Percentiles rank a stretch among this genome's conserved stretches.
Evolutionary conservation across 2,888 invertebrate genomes (phyloP).

Genomic region (Eilema griseolum): DNA sequence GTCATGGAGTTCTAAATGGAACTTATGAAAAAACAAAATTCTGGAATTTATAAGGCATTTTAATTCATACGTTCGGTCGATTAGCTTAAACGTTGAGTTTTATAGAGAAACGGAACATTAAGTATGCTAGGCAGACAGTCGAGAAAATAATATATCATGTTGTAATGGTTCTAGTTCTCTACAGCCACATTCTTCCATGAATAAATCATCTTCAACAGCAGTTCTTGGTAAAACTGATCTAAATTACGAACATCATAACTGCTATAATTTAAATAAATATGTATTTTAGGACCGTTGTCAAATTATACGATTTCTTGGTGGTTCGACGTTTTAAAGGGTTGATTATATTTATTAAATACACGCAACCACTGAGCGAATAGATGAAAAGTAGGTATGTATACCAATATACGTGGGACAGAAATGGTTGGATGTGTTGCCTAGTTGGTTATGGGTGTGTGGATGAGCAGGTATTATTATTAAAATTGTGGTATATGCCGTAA

Average conservation of each 20-base stretch:
- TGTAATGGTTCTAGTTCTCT: neutral
- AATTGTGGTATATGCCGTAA: neutral
- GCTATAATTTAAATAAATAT: conserved; percentile 35
- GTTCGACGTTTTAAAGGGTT: conserved; percentile 24
- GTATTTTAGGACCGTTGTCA: conserved; percentile 28
- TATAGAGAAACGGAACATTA: neutral
- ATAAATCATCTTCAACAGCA: neutral
- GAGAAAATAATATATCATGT: neutral
- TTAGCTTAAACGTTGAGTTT: neutral
- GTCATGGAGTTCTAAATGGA: too few relatives aligned
- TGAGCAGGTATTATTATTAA: too few relatives aligned
- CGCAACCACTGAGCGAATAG: conserved; percentile 44
- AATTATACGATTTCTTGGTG: conserved; percentile 43
- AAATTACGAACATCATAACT: conserved; percentile 24
- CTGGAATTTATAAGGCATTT: neutral
- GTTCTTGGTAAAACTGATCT: conserved; percentile 25
- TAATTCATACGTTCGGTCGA: neutral
- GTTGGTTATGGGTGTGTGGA: too few relatives aligned
- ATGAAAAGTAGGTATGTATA: conserved; percentile 33
- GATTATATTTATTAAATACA: conserved; percentile 47
- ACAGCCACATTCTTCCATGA: neutral
- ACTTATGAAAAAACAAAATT: neutral
- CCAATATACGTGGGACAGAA: conserved; percentile 22
- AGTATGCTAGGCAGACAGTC: neutral
- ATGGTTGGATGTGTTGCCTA: conserved; percentile 12